Conservation (phyloP, 2,113 vertebrate genomes). For the Prinia subflava region DNA sequence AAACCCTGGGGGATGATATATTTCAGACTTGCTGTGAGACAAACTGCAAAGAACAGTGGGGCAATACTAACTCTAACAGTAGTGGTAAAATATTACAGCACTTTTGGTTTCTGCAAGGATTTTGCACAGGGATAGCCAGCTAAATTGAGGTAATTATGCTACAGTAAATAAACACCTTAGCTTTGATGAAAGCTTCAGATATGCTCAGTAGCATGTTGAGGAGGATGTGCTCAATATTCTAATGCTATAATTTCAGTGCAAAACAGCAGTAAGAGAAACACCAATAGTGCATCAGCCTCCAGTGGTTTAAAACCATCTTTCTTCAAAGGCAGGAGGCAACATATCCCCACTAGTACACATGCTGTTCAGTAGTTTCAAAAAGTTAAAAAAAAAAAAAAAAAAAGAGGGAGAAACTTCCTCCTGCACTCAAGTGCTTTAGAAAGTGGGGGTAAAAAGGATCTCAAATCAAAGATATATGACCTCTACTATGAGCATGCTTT, state of each 20-base stretch:
- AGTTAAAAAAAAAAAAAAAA: background rate
- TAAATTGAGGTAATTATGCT: background rate
- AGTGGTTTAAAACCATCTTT: background rate
- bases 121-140: background rate
- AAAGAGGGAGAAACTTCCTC: background rate
- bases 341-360: background rate
- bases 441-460: background rate
- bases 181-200: background rate
- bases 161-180: background rate
- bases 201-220: background rate
- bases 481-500: background rate
- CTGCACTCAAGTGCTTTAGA: background rate
- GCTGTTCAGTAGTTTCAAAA: background rate
- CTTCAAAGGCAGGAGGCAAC: background rate
- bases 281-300: background rate
- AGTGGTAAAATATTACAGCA: background rate
- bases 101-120: background rate
- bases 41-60: background rate
- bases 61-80: background rate
- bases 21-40: background rate
- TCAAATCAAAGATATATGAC: background rate
- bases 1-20: background rate
- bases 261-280: background rate
- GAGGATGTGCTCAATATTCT: background rate
- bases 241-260: background rate